Percentiles rank a stretch among this genome's conserved stretches.
Evolutionary conservation across 2,113 vertebrate genomes (phyloP).

Genomic region (Rana temporaria): DNA sequence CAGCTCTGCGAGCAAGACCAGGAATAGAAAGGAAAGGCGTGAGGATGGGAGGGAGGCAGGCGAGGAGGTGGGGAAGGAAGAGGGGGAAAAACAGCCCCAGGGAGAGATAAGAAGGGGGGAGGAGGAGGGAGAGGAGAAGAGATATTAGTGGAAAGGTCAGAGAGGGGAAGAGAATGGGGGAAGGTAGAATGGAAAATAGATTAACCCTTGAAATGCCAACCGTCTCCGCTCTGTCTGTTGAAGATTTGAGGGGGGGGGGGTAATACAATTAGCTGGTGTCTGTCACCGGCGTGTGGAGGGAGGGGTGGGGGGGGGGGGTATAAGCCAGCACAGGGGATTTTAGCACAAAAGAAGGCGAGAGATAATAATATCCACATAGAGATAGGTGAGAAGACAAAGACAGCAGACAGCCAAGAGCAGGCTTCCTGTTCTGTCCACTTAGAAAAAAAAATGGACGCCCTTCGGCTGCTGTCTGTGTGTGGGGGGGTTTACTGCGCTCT

Average conservation of each 20-base stretch:
- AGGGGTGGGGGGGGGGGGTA: not conserved
- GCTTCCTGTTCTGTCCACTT: not conserved
- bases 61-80: conserved; percentile 28
- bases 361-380: conserved; percentile 34
- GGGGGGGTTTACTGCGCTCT: too few relatives aligned
- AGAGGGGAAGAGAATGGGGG: conserved; percentile 44
- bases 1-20: conserved; percentile 30
- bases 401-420: conserved; percentile 15
- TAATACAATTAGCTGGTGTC: conserved; percentile 43
- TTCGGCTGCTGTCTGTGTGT: too few relatives aligned
- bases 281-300: not conserved
- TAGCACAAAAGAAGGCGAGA: not conserved
- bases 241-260: conserved; percentile 7
- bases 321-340: not conserved
- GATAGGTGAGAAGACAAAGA: conserved; percentile 31
- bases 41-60: conserved; percentile 38
- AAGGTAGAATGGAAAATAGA: conserved; percentile 10
- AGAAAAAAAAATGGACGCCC: too few relatives aligned
- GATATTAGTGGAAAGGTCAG: conserved; percentile 42
- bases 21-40: conserved; percentile 49
- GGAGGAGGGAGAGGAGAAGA: conserved; percentile 46
- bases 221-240: not conserved
- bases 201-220: conserved; percentile 2
- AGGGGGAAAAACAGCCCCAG: conserved; percentile 36
- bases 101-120: conserved; percentile 49